Evolutionary conservation across 1,140 invertebrate genomes (phyloP), one percentile per base, ranked within the genome.

Genomic region (Daktulosphaira vitifoliae): DNA sequence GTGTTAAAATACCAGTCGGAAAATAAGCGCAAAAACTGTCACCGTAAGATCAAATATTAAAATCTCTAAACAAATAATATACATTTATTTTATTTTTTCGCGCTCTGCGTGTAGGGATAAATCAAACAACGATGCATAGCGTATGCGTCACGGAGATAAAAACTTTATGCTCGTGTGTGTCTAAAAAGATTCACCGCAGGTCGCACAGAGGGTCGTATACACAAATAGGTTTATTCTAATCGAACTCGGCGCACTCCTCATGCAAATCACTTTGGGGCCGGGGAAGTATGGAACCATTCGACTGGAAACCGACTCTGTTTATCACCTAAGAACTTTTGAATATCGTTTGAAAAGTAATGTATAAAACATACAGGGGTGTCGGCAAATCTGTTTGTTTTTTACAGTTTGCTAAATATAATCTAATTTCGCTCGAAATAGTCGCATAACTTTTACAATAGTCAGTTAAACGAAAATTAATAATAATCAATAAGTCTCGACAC

Each of bases 131-230:
- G 38, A 23, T n/a, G 15, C 6, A 11, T 13, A 26, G 23, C 56
- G 56, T 62, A 62, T 62, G 56, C 56, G 56, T 62, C 56, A 46
- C 56, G 42, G 42, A 62, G 56, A 62, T 62, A 62, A 62, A 42
- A 29, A 26, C 23, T 15, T 11, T 33, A 18, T 22, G 20, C 16
- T 15, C 5, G 3, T 8, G 25, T 29, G 54, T 46, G 25, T 46
- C 54, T 33, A 46, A 59, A 59, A 15, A 59, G 54, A 59, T 59
- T 46, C 54, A 59, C 54, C 42, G 16, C 42, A 59, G 16, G 5
- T 46, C 54, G 25, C 23, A n/a, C 23, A 25, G 18, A 62, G 56
- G 56, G 56, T 46, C 23, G 26, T n/a, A 11, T 6, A 44, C 13
- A 44, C 39, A 59, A 46, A 59, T 59, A 59, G n/a, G 39, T 22